A percentile compares a stretch with the other conserved stretches of the same genome.
These are phyloP conservation scores for Branchinecta lindahli DNA, from an alignment of 1,140 invertebrate genomes.

Conservation along the genomic window DNA sequence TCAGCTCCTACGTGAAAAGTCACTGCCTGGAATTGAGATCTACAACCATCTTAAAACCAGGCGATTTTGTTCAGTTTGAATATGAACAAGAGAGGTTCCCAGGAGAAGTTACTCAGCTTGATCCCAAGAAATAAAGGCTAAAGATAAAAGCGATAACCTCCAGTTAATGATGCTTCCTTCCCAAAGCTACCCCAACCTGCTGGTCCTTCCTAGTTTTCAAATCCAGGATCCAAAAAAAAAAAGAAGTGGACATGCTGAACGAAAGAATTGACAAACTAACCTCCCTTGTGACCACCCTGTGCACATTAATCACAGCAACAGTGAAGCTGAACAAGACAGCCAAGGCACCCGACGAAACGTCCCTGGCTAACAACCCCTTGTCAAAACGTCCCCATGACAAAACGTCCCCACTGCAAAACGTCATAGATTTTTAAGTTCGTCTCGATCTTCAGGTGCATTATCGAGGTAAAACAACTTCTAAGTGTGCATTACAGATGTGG, in stretches of 20 bases:
- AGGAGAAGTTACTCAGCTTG: conserved; percentile 8
- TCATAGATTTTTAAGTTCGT: too few relatives aligned
- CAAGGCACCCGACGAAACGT: too few relatives aligned
- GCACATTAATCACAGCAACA: neutral
- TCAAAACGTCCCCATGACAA: too few relatives aligned
- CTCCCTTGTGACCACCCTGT: neutral
- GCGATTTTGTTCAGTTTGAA: conserved; percentile 8
- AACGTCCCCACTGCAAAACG: too few relatives aligned
- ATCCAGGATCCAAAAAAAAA: neutral
- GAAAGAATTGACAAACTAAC: neutral
- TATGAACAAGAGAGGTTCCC: conserved; percentile 5
- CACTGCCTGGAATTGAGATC: conserved; percentile 3
- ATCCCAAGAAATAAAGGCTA: neutral
- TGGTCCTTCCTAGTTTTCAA: neutral
- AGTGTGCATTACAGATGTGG: too few relatives aligned
- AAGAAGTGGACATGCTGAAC: conserved; percentile 1
- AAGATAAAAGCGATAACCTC: neutral
- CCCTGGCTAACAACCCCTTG: too few relatives aligned
- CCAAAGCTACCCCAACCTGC: neutral
- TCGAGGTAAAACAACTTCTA: too few relatives aligned
- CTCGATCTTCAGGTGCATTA: too few relatives aligned
- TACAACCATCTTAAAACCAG: conserved; percentile 5
- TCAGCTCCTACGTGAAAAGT: too few relatives aligned
- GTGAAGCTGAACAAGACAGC: neutral
- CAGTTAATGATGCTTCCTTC: neutral